Evolutionary conservation across 2,797 vertebrate genomes (phyloP), one percentile per base, ranked within the genome.

Genomic region (Aythya fuligula): DNA sequence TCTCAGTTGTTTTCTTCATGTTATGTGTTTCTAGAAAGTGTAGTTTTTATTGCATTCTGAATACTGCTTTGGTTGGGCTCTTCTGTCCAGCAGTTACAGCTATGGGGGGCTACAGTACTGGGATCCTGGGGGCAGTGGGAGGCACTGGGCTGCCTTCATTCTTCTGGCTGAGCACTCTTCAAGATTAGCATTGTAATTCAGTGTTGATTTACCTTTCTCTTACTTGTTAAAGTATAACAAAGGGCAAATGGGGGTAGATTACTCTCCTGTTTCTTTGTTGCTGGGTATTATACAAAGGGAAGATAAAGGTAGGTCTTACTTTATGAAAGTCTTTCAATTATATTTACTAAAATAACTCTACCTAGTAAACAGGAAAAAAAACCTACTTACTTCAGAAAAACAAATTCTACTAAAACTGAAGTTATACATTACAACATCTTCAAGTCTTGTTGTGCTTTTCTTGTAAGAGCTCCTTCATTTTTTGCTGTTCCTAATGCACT

Each of bases 11-110:
- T 51, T 24, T 7, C 3, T 21, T 18, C 3, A 3, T 5, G 0
- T 3, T 15, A 10, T 1, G 5, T 2, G 0, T 1, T 17, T 41
- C 2, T 2, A 28, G 3, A 8, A 0, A 3, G 1, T 0, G 0
- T n/a, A 39, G 12, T 1, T 16, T 6, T 38, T 27, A 5, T 7
- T 15, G 5, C 2, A 8, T 2, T 12, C 7, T 2, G 1, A 16
- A 0, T 0, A 2, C 7, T 0, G 28, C 0, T 9, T 6, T 17
- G 18, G 18, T 4, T 78, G 75, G 9, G 38, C 17, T 34, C 0
- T 27, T 11, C 11, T 22, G 18, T 0, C 7, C 4, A 8, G 3
- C 5, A 11, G 24, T 3, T 2, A 0, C 2, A 5, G 1, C 3
- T 2, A 0, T 2, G 8, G 12, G 25, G 22, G 9, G 6, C 16